phyloP scores from a whole-genome alignment of 2,113 vertebrate genomes.

The Canis aureus region DNA sequence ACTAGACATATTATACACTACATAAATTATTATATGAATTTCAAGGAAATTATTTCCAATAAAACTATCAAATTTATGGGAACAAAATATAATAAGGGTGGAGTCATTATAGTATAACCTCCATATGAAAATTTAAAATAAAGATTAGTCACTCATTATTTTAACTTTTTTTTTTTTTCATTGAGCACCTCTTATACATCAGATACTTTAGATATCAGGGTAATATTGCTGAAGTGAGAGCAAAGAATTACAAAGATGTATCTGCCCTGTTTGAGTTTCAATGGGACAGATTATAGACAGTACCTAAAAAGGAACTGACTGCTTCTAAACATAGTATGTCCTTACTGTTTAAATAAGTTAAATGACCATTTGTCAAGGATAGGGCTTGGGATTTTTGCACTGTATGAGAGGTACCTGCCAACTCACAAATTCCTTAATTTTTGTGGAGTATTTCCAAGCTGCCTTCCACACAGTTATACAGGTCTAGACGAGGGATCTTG shows the following conservation, averaged over 20 bases:
- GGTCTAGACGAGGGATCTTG: slow-evolving; percentile 21
- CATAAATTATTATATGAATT: neutral
- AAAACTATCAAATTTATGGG: neutral
- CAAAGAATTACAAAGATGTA: slow-evolving; percentile 3
- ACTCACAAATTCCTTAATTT: slow-evolving; percentile 43
- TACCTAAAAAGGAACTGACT: neutral
- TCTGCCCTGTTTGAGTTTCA: neutral
- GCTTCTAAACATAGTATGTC: neutral
- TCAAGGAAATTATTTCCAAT: neutral
- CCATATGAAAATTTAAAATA: neutral
- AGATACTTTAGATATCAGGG: neutral
- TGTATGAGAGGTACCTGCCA: neutral
- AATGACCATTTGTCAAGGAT: neutral
- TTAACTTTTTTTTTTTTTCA: neutral
- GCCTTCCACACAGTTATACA: neutral
- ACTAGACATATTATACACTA: neutral
- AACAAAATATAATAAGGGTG: neutral
- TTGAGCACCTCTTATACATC: neutral
- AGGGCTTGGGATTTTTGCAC: neutral
- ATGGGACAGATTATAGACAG: neutral
- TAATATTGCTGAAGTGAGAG: neutral
- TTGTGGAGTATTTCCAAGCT: neutral
- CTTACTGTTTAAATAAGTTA: neutral
- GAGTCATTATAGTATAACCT: neutral
- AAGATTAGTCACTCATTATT: neutral